A percentile compares a stretch with the other conserved stretches of the same genome.
Evolutionary conservation across 2,888 invertebrate genomes (phyloP).

Genomic region (Trissonchulus latispiculum): DNA sequence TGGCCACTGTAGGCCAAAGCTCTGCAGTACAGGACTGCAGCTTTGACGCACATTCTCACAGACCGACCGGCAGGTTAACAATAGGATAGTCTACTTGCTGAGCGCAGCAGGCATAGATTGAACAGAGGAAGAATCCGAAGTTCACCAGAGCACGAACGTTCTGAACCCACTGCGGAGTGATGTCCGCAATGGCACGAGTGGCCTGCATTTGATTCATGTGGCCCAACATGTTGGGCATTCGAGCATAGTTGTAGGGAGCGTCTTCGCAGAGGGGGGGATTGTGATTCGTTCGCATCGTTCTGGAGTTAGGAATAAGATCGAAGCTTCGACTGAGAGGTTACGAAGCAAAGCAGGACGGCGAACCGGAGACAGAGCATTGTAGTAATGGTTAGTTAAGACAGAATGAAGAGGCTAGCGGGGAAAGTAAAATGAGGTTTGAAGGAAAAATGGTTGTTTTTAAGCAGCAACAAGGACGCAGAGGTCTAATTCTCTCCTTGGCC

Average conservation of each 20-base stretch:
- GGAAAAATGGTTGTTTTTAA: no score
- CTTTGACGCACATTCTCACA: constrained; percentile 58
- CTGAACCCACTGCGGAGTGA: constrained; percentile 54
- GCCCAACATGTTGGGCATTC: constrained; percentile 73
- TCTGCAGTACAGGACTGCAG: constrained; percentile 60
- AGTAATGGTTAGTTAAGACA: no score
- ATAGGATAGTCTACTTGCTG: constrained; percentile 72
- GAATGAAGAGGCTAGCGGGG: no score
- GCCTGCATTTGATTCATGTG: constrained; percentile 60
- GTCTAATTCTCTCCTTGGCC: no score
- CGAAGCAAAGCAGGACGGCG: no score
- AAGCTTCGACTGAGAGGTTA: no score
- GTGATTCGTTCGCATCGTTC: constrained; percentile 62
- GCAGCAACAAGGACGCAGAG: no score
- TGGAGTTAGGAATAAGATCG: background rate
- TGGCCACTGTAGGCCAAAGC: constrained; percentile 59
- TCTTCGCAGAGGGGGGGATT: constrained; percentile 68
- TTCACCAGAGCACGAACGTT: constrained; percentile 68
- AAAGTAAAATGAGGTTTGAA: no score
- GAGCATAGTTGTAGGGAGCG: constrained; percentile 72
- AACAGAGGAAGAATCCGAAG: constrained; percentile 74
- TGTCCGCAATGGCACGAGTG: constrained; percentile 10
- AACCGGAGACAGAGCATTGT: no score
- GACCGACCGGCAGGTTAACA: constrained; percentile 70
- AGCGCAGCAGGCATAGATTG: constrained; percentile 78